A percentile compares a stretch with the other conserved stretches of the same genome.
Conservation (phyloP, 2,797 vertebrate genomes). For the Anisognathus igniventris region DNA sequence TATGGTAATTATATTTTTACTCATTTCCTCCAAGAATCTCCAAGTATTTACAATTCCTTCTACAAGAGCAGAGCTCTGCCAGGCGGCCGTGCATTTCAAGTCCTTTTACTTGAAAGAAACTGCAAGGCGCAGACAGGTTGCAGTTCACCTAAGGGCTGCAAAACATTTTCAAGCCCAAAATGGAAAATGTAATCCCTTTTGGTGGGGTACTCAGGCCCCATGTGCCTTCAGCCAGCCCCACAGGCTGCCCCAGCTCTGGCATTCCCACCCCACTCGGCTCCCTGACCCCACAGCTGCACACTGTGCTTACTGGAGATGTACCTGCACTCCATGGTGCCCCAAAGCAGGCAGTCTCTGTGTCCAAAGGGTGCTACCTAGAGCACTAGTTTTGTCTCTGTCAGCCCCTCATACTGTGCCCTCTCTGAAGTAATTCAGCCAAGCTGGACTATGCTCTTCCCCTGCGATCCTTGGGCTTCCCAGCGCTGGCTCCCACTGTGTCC, state of each 20-base stretch:
- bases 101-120: background rate
- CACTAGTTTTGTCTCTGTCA: background rate
- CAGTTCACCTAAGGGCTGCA: background rate
- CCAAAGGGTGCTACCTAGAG: background rate
- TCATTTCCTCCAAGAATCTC: background rate
- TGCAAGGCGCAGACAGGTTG: background rate
- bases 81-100: background rate
- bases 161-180: background rate
- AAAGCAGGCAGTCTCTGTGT: background rate
- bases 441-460: fast-evolving
- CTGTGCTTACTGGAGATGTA: background rate
- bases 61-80: background rate
- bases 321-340: fast-evolving
- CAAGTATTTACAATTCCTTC: background rate
- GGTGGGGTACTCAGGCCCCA: fast-evolving
- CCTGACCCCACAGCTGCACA: fast-evolving
- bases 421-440: background rate
- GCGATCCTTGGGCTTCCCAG: background rate
- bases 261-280: fast-evolving
- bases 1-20: background rate
- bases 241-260: background rate
- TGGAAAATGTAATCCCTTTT: background rate
- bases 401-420: fast-evolving
- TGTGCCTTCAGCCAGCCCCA: fast-evolving
- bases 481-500: fast-evolving